These are phyloP conservation scores for Abrostola tripartita DNA, from an alignment of 2,888 invertebrate genomes.

Conservation along the genomic window DNA sequence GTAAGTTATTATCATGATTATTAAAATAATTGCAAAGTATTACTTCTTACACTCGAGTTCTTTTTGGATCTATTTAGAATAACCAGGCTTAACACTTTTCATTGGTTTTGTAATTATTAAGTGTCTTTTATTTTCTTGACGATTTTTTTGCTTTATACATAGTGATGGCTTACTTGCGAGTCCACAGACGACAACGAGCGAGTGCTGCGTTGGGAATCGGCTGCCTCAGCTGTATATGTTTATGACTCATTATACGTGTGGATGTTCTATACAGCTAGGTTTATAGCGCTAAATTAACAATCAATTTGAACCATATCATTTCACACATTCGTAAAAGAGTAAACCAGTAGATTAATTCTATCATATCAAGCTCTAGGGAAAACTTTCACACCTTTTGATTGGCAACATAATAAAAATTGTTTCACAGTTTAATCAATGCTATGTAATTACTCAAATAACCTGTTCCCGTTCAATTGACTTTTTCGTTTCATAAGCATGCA, in stretches of 20 bases:
- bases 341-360: constrained; percentile 11
- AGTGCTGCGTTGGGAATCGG: constrained; percentile 36
- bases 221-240: constrained; percentile 53
- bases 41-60: no score
- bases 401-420: not conserved
- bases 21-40: no score
- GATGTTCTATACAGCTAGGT: constrained; percentile 63
- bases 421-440: not conserved
- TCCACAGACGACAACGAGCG: constrained; percentile 23
- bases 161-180: constrained; percentile 47
- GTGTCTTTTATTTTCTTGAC: constrained; percentile 25
- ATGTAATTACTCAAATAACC: not conserved
- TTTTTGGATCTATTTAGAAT: no score
- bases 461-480: no score
- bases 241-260: constrained; percentile 67
- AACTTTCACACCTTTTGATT: constrained; percentile 6
- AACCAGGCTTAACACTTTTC: no score
- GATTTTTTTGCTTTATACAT: constrained; percentile 35
- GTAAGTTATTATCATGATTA: constrained; percentile 11
- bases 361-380: constrained; percentile 14
- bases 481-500: no score
- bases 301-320: constrained; percentile 57
- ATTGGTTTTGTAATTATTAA: constrained; percentile 6
- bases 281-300: constrained; percentile 73
- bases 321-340: constrained; percentile 34